Conservation (phyloP, 2,888 invertebrate species). For the Meloe dianella region DNA sequence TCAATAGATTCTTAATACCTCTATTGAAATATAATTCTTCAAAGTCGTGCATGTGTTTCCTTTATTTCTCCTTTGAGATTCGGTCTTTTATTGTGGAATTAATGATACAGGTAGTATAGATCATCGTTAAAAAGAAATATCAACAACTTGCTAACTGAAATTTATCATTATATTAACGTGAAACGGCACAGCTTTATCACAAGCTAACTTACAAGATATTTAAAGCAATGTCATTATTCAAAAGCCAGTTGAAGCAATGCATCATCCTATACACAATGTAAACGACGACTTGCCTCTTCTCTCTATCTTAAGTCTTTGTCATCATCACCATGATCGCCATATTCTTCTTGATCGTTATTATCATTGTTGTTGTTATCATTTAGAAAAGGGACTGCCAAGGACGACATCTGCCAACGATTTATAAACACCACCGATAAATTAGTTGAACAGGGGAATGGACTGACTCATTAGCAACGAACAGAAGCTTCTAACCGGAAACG, state of each 20-base stretch:
- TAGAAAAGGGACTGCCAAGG: constrained; percentile 13
- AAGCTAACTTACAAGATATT: constrained; percentile 50
- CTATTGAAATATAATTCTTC: neutral
- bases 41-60: neutral
- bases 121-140: constrained; percentile 47
- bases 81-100: constrained; percentile 14
- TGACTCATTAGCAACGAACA: constrained; percentile 43
- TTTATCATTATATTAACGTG: constrained; percentile 46
- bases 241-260: constrained; percentile 50
- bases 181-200: constrained; percentile 41
- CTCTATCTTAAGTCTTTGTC: constrained; percentile 15
- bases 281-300: constrained; percentile 28
- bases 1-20: neutral
- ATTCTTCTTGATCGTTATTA: neutral
- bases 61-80: neutral
- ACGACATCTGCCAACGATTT: constrained; percentile 44
- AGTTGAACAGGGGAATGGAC: constrained; percentile 41
- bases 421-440: constrained; percentile 52
- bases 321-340: neutral
- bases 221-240: constrained; percentile 50
- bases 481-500: constrained; percentile 11
- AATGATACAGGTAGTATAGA: constrained; percentile 23
- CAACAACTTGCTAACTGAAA: constrained; percentile 38
- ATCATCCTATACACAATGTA: constrained; percentile 43
- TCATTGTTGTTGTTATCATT: neutral